These are phyloP conservation scores for Mesocentrotus franciscanus DNA, from an alignment of 53 echinoderm and acorn worm species.

Conservation along the genomic window DNA sequence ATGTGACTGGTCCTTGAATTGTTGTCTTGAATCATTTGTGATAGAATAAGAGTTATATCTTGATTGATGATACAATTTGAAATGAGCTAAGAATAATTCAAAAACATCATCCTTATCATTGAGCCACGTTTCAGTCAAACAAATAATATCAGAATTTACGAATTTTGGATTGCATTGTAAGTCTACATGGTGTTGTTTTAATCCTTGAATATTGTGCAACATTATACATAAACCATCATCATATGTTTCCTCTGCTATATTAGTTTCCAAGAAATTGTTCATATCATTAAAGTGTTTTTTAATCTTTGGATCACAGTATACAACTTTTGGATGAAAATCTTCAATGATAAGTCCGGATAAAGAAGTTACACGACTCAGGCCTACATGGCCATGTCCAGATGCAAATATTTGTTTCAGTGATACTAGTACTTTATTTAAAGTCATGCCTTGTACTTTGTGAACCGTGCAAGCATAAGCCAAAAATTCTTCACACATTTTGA, in stretches of 20 bases:
- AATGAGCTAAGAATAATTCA: too few relatives aligned
- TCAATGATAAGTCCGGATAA: slow-evolving; percentile 41
- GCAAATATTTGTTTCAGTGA: slow-evolving; percentile 67
- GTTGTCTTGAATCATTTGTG: too few relatives aligned
- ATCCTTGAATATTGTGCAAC: too few relatives aligned
- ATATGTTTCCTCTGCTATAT: not conserved
- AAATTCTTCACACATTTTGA: not conserved
- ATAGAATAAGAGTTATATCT: too few relatives aligned
- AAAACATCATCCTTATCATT: too few relatives aligned
- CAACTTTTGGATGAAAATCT: not conserved
- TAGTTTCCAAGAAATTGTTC: not conserved
- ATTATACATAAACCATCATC: not conserved
- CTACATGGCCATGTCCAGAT: slow-evolving; percentile 74
- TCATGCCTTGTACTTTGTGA: slow-evolving; percentile 71
- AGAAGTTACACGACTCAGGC: slow-evolving; percentile 71
- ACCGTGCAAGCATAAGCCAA: too few relatives aligned
- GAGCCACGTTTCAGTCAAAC: too few relatives aligned
- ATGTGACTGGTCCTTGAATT: too few relatives aligned
- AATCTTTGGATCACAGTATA: slow-evolving; percentile 40
- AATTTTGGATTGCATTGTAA: too few relatives aligned
- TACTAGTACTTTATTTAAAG: slow-evolving; percentile 64
- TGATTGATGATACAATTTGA: too few relatives aligned
- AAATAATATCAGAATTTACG: too few relatives aligned
- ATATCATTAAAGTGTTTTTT: slow-evolving; percentile 24
- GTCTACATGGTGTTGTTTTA: too few relatives aligned